Conservation (phyloP, 2,797 vertebrate genomes). For the Cryptoblepharus egeriae region DNA sequence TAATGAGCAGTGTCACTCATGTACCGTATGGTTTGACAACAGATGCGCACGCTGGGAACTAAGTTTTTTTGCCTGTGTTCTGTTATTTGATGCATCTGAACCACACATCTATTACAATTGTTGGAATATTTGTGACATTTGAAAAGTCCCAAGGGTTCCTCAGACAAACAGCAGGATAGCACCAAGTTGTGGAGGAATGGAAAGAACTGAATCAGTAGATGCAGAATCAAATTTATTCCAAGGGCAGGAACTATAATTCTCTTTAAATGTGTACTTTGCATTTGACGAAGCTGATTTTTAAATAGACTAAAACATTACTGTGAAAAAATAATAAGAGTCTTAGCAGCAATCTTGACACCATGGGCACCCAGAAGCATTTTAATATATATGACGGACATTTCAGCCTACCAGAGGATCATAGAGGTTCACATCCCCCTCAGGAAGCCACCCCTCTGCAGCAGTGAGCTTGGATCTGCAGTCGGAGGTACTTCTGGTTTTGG, state of each 20-base stretch:
- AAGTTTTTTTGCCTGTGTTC: conserved; percentile 70
- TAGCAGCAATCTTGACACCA: too few species aligned
- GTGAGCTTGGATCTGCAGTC: too few species aligned
- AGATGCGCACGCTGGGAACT: conserved; percentile 72
- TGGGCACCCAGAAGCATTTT: too few species aligned
- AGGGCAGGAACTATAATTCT: neutral
- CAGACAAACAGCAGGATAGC: neutral
- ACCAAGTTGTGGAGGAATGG: neutral
- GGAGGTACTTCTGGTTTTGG: too few species aligned
- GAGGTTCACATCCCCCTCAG: too few species aligned
- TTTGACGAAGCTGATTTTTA: neutral
- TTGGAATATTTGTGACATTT: conserved; percentile 55
- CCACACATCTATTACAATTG: conserved; percentile 51
- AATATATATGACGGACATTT: too few species aligned
- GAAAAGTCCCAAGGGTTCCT: conserved; percentile 7
- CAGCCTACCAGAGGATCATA: too few species aligned
- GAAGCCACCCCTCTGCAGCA: too few species aligned
- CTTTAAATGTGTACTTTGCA: neutral
- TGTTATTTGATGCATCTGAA: conserved; percentile 71
- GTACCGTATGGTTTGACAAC: conserved; percentile 74
- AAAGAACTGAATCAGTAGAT: neutral
- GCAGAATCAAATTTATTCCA: neutral
- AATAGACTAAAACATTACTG: neutral
- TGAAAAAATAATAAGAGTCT: neutral
- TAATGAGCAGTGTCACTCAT: conserved; percentile 73